Evolutionary conservation across 2,888 invertebrate species (phyloP).

Genomic region (Heteromyza rotundicornis): DNA sequence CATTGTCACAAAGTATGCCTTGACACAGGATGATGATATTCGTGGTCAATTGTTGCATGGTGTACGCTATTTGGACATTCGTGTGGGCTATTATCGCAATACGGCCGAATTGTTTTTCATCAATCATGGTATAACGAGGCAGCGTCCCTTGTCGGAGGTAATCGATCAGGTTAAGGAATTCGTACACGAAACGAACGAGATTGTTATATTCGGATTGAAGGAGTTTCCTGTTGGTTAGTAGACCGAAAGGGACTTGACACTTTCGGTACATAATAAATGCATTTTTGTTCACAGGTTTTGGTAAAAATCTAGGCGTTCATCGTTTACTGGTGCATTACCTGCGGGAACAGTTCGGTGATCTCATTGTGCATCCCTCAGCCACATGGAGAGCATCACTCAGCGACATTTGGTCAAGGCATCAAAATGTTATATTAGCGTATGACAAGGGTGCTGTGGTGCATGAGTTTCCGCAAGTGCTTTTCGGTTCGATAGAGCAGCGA

Average conservation of each 20-base stretch:
- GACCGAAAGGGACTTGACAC: no score
- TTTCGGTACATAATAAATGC: no score
- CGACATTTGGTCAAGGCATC: constrained; percentile 64
- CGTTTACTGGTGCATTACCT: constrained; percentile 65
- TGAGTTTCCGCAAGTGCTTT: constrained; percentile 61
- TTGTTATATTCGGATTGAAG: constrained; percentile 68
- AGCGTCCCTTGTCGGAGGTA: constrained; percentile 64
- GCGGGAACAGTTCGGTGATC: constrained; percentile 65
- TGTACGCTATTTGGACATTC: constrained; percentile 68
- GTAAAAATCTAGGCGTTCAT: constrained; percentile 63
- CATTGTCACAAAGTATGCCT: constrained; percentile 64
- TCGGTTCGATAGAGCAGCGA: constrained; percentile 68
- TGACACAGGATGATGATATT: constrained; percentile 68
- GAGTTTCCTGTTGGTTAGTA: constrained; percentile 68
- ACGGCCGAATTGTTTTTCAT: constrained; percentile 63
- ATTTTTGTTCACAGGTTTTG: constrained; percentile 58
- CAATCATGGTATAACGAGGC: constrained; percentile 66
- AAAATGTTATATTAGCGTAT: constrained; percentile 66
- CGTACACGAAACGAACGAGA: constrained; percentile 67
- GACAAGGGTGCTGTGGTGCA: constrained; percentile 61
- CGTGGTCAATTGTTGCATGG: constrained; percentile 69
- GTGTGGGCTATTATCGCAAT: constrained; percentile 65
- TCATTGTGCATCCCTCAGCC: constrained; percentile 64
- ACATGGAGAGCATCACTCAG: constrained; percentile 64
- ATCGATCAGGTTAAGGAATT: constrained; percentile 66